Percentiles rank a stretch among this genome's conserved stretches.
Conservation (phyloP, 2,888 invertebrate genomes). For the Dryococelus australis region DNA sequence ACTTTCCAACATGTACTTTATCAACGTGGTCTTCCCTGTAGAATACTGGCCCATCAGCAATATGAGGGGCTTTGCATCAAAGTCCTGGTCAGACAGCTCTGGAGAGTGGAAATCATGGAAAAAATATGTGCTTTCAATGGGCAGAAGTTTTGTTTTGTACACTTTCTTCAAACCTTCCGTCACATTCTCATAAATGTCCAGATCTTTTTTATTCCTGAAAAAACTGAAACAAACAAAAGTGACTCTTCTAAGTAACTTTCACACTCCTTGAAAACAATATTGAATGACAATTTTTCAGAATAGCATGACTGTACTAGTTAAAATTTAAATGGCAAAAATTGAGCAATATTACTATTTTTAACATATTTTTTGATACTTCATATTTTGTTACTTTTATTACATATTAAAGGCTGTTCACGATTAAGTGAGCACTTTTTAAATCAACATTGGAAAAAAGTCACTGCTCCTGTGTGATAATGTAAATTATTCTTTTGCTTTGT, state of each 20-base stretch:
- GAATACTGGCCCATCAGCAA: slow-evolving; percentile 97
- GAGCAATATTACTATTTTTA: too few species aligned
- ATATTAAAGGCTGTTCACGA: too few species aligned
- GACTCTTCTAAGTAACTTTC: background rate
- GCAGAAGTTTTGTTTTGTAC: slow-evolving; percentile 88
- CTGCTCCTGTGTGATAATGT: too few species aligned
- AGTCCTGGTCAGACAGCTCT: slow-evolving; percentile 94
- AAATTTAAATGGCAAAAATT: too few species aligned
- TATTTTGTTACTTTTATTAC: too few species aligned
- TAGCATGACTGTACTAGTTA: too few species aligned
- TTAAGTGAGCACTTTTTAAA: too few species aligned
- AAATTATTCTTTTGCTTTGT: too few species aligned
- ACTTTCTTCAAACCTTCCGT: slow-evolving; percentile 94
- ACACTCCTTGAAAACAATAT: too few species aligned
- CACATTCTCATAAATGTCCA: slow-evolving; percentile 76
- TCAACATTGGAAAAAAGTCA: too few species aligned
- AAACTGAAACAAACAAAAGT: slow-evolving; percentile 52
- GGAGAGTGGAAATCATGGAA: slow-evolving; percentile 97
- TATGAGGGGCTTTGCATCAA: slow-evolving; percentile 99
- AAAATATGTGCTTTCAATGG: slow-evolving; percentile 87
- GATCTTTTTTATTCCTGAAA: slow-evolving; percentile 52
- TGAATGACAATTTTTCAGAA: too few species aligned
- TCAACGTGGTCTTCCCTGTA: slow-evolving; percentile 97
- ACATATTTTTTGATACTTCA: too few species aligned
- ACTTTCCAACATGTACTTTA: slow-evolving; percentile 88